Conservation (phyloP, 2,797 vertebrate species). For the Helicolenus hilgendorfi region DNA sequence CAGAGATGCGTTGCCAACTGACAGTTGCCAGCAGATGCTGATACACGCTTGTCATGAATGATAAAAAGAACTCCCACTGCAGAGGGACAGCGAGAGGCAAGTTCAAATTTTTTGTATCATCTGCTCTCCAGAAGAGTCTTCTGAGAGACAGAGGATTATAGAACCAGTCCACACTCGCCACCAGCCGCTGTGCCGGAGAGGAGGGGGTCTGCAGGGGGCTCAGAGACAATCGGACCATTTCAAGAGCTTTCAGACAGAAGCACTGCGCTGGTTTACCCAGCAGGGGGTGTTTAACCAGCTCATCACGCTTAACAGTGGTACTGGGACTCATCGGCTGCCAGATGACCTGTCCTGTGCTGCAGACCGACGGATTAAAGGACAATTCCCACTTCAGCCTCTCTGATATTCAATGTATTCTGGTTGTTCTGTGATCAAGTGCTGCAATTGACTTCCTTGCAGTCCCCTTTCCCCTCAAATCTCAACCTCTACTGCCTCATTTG, state of each 20-base stretch:
- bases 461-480: not conserved
- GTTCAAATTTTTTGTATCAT: constrained; percentile 43
- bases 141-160: constrained; percentile 50
- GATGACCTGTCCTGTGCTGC: constrained; percentile 29
- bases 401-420: not conserved
- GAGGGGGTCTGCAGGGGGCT: not conserved
- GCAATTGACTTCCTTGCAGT: not conserved
- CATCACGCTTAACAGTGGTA: constrained; percentile 2
- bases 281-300: constrained; percentile 67
- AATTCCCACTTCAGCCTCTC: not conserved
- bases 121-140: constrained; percentile 50
- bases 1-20: constrained; percentile 6
- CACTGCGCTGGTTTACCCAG: constrained; percentile 52
- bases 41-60: constrained; percentile 16
- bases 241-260: constrained; percentile 16
- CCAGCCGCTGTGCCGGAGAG: not conserved
- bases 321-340: constrained; percentile 45
- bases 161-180: constrained; percentile 32
- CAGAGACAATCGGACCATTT: constrained; percentile 10
- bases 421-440: not conserved
- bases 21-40: constrained; percentile 24
- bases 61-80: constrained; percentile 43
- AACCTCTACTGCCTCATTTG: not conserved
- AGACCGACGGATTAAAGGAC: constrained; percentile 15
- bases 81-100: constrained; percentile 16